phyloP scores from a whole-genome alignment of 30 jellyfish, hydroid and myxozoan genomes.

The Rhopilema esculentum region DNA sequence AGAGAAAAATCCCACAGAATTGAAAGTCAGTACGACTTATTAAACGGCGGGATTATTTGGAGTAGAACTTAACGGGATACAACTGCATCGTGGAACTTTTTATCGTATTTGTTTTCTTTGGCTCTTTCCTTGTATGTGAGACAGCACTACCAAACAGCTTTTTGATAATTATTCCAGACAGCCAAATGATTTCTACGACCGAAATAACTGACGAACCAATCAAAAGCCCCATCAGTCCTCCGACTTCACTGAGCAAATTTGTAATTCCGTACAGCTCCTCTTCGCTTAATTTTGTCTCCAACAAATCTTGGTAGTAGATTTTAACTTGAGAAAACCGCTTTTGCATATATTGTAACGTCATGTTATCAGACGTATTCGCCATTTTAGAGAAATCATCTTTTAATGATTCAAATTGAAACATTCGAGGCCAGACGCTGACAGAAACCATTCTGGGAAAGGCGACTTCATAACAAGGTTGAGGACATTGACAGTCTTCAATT shows the following conservation, averaged over 20 bases:
- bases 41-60: too few relatives aligned
- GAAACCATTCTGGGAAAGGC: constrained; percentile 1
- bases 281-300: constrained; percentile 3
- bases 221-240: constrained; percentile 57
- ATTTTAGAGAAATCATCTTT: constrained; percentile 6
- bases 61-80: too few relatives aligned
- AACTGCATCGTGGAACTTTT: too few relatives aligned
- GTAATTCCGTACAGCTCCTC: constrained; percentile 40
- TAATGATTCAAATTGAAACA: constrained; percentile 1
- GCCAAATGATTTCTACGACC: constrained; percentile 47
- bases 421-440: constrained; percentile 41
- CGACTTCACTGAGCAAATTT: constrained; percentile 35
- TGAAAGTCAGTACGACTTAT: too few relatives aligned
- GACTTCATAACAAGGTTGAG: constrained; percentile 50
- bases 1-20: too few relatives aligned
- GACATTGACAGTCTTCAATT: constrained; percentile 35
- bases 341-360: background rate
- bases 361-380: background rate
- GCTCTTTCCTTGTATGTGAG: background rate
- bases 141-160: background rate
- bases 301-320: constrained; percentile 25
- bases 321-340: constrained; percentile 42
- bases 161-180: constrained; percentile 16
- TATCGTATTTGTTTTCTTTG: background rate
- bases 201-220: constrained; percentile 50